These are phyloP conservation scores for Drosophila affinis DNA, from an alignment of 2,888 invertebrate species.

Conservation along the genomic window DNA sequence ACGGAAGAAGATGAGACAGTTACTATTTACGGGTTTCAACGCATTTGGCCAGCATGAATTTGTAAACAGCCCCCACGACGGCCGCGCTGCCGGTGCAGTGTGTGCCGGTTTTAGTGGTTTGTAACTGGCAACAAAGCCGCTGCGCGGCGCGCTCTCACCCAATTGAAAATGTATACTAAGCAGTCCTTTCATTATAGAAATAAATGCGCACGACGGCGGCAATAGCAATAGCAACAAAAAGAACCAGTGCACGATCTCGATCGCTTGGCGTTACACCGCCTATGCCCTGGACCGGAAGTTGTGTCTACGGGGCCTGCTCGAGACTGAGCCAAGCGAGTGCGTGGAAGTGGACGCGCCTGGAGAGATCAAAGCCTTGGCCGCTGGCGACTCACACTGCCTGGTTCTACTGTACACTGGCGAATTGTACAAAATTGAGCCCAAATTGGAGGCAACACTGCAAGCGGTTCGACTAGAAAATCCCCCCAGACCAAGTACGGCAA, in stretches of 20 bases:
- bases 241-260: constrained; percentile 43
- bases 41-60: constrained; percentile 81
- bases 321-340: constrained; percentile 33
- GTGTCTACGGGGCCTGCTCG: constrained; percentile 71
- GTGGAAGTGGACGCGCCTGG: constrained; percentile 54
- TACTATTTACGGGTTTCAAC: constrained; percentile 82
- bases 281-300: constrained; percentile 55
- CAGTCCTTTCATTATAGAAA: constrained; percentile 48
- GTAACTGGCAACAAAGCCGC: constrained; percentile 36
- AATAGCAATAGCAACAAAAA: background rate
- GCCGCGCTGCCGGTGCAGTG: constrained; percentile 37
- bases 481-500: constrained; percentile 18
- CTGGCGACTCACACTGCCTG: constrained; percentile 76
- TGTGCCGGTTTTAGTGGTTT: constrained; percentile 58
- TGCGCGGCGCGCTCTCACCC: constrained; percentile 4
- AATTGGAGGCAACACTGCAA: constrained; percentile 48
- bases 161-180: constrained; percentile 28
- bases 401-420: constrained; percentile 76
- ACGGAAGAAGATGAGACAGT: constrained; percentile 67
- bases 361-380: constrained; percentile 67
- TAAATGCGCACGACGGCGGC: constrained; percentile 29
- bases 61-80: constrained; percentile 41
- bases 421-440: constrained; percentile 69
- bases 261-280: constrained; percentile 79
- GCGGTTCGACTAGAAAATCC: constrained; percentile 62